Conservation (phyloP, 2,797 vertebrate species). For the Salmo trutta region DNA sequence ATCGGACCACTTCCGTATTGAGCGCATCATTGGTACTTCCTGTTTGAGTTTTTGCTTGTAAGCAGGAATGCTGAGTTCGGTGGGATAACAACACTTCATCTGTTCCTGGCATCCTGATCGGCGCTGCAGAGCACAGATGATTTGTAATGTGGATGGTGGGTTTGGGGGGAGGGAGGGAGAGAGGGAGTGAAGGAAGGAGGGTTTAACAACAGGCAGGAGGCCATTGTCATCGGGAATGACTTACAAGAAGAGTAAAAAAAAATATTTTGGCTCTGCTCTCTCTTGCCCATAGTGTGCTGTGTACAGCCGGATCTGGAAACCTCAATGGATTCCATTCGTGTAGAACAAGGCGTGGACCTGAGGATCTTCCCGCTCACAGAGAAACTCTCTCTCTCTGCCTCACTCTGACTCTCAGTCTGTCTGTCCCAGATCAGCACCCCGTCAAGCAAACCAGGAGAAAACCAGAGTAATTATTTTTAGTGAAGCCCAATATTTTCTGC, state of each 20-base stretch:
- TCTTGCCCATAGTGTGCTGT: constrained; percentile 30
- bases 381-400: constrained; percentile 65
- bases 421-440: constrained; percentile 52
- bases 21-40: too few relatives aligned
- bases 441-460: constrained; percentile 73
- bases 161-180: background rate
- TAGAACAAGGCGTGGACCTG: constrained; percentile 39
- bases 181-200: constrained; percentile 13
- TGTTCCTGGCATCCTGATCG: constrained; percentile 43
- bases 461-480: constrained; percentile 77
- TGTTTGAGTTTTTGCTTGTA: too few relatives aligned
- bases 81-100: constrained; percentile 44
- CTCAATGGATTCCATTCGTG: constrained; percentile 66
- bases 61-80: constrained; percentile 16
- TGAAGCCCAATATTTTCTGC: constrained; percentile 57
- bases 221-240: constrained; percentile 40
- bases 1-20: too few relatives aligned
- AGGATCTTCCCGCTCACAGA: constrained; percentile 70
- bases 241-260: constrained; percentile 29
- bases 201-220: constrained; percentile 59
- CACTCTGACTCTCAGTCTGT: constrained; percentile 24
- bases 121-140: constrained; percentile 19
- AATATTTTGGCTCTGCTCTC: constrained; percentile 19
- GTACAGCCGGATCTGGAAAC: constrained; percentile 70
- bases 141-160: constrained; percentile 31